Base-by-base conservation (phyloP, 2,797 vertebrate genomes). In the Poecilia gillii region DNA sequence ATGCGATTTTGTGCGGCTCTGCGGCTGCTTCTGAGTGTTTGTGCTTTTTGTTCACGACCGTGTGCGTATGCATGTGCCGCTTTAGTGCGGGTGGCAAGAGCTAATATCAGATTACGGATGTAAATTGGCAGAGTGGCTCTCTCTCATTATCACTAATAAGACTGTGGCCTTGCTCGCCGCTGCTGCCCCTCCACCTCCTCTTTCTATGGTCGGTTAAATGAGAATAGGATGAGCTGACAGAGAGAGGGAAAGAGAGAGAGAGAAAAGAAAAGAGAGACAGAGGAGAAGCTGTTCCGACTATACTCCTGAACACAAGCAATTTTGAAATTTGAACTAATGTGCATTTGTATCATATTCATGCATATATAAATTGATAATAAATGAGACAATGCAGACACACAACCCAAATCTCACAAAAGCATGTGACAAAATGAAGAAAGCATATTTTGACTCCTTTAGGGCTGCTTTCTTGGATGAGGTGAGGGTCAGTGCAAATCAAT, bases 31-130 rank as follows among this genome's bases (percentile, higher is more conserved):
- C 23, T 57, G 78, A 74, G 70, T 72, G 74, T 51, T 59, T 72
- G 72, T 79, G 55, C 46, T 72, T 68, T 71, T 75, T 81, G 83
- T 71, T n/a, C 51, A 39, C 72, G 77, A n/a, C 25, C 12, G 66
- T 77, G 72, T 78, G 53, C 41, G 57, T 71, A 76, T 80, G 84
- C 55, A 55, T 74, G 84, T 77, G 82, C 80, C 82, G 84, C 74
- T 78, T 89, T 85, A 84, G 88, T 84, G 87, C 84, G 83, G 85
- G 90, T 93, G 93, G 93, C 91, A 90, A 90, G 81, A 91, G 91
- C 92, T 96, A 95, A 95, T 95, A 96, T 95, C 95, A 95, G 92
- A 96, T 96, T 96, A 96, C 89, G 84, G 84, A 95, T 95, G 94
- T 94, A 95, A 95, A 95, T 95, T 95, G 92, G 90, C 92, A 91